Evolutionary conservation across 2,888 invertebrate species (phyloP).

Genomic region (Erpobdella octoculata): DNA sequence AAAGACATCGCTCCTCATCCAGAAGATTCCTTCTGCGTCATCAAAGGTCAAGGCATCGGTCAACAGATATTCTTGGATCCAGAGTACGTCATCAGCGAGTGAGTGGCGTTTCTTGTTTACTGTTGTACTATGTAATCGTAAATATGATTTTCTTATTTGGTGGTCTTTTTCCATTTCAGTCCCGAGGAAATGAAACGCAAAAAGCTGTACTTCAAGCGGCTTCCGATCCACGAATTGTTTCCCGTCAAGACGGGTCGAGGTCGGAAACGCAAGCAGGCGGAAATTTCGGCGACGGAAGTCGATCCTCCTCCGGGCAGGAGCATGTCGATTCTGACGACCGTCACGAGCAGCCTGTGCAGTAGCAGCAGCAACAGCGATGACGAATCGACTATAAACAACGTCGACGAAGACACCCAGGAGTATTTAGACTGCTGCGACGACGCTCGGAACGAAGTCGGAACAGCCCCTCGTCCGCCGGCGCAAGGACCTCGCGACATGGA

Average conservation of each 20-base stretch:
- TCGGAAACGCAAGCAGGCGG: neutral
- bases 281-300: too few species aligned
- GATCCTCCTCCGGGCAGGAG: too few species aligned
- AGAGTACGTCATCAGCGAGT: slow-evolving; percentile 29
- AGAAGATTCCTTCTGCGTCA: slow-evolving; percentile 60
- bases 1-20: slow-evolving; percentile 85
- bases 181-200: slow-evolving; percentile 15
- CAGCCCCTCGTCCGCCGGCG: too few species aligned
- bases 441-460: too few species aligned
- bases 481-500: too few species aligned
- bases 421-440: neutral
- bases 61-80: slow-evolving; percentile 25
- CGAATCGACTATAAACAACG: neutral
- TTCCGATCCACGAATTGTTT: slow-evolving; percentile 4
- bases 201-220: slow-evolving; percentile 14
- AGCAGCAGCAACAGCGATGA: too few species aligned
- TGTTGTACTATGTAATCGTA: neutral
- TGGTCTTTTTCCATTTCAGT: slow-evolving; percentile 1
- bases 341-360: too few species aligned
- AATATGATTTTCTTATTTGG: neutral
- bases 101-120: neutral
- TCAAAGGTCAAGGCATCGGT: slow-evolving; percentile 13
- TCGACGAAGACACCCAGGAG: neutral
- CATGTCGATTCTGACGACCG: too few species aligned
- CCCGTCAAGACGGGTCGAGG: neutral